These are phyloP conservation scores for Luehdorfia chinensis DNA, from an alignment of 1,140 invertebrate species.

Conservation along the genomic window DNA sequence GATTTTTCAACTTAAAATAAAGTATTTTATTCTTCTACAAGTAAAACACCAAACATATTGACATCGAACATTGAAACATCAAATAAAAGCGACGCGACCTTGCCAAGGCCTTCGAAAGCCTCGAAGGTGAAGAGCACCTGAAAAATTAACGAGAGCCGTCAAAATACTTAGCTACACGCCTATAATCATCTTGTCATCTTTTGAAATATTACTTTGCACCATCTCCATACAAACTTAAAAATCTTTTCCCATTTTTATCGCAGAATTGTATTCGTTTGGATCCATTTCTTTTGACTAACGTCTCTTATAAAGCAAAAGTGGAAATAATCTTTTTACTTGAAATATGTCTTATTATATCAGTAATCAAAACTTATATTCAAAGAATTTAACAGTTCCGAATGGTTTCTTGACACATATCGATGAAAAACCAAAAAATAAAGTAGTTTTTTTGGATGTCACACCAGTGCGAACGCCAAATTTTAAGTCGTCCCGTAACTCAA, in stretches of 20 bases:
- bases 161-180: constrained; percentile 37
- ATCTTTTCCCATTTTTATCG: constrained; percentile 31
- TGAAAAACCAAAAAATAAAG: constrained; percentile 53
- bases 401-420: constrained; percentile 49
- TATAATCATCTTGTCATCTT: constrained; percentile 60
- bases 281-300: constrained; percentile 19
- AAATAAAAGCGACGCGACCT: constrained; percentile 16
- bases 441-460: constrained; percentile 58
- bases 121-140: constrained; percentile 58
- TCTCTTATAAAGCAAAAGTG: constrained; percentile 14
- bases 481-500: constrained; percentile 40
- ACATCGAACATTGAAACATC: constrained; percentile 2
- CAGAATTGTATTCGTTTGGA: constrained; percentile 21
- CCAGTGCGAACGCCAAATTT: constrained; percentile 46
- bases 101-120: constrained; percentile 35
- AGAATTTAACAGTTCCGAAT: constrained; percentile 43
- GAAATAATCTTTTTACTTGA: no score
- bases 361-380: constrained; percentile 44
- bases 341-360: constrained; percentile 55
- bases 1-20: no score
- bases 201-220: constrained; percentile 52
- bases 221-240: constrained; percentile 19
- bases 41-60: no score
- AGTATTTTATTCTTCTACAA: no score
- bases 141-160: constrained; percentile 55